phyloP scores from a whole-genome alignment of 2,797 vertebrate species.

The Miichthys miiuy region DNA sequence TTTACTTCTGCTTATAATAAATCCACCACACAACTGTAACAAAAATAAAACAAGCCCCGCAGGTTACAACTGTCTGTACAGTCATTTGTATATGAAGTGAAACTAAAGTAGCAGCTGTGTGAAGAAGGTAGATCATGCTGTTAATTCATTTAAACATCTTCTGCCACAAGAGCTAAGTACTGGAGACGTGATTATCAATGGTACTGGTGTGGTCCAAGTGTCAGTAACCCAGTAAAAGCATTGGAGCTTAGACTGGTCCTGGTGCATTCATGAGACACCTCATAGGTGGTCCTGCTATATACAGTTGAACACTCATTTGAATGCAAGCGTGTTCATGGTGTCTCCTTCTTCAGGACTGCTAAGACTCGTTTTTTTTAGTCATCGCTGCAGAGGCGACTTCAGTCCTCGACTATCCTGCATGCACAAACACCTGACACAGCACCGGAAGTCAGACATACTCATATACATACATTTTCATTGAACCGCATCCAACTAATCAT shows the following conservation, averaged over 20 bases:
- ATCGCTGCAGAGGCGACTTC: neutral
- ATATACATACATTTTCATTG: constrained; percentile 38
- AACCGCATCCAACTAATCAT: constrained; percentile 54
- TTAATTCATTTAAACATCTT: neutral
- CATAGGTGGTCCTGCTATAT: neutral
- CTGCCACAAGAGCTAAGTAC: neutral
- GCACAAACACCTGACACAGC: constrained; percentile 30
- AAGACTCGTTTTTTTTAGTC: neutral
- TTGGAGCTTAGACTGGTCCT: neutral
- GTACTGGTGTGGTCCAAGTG: neutral
- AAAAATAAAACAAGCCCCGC: neutral
- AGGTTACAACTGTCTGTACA: neutral
- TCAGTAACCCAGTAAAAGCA: neutral
- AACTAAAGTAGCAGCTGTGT: neutral
- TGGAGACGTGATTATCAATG: too few relatives aligned
- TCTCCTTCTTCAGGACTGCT: neutral
- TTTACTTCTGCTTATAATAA: neutral
- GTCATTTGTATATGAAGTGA: neutral
- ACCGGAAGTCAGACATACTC: neutral
- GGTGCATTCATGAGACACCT: neutral
- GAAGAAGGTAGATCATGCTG: neutral
- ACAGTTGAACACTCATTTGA: neutral
- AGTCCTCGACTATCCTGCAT: neutral
- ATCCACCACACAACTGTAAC: neutral
- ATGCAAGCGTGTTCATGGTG: neutral